These are phyloP conservation scores for Furnarius figulus DNA, from an alignment of 2,113 vertebrate genomes.

Conservation along the genomic window DNA sequence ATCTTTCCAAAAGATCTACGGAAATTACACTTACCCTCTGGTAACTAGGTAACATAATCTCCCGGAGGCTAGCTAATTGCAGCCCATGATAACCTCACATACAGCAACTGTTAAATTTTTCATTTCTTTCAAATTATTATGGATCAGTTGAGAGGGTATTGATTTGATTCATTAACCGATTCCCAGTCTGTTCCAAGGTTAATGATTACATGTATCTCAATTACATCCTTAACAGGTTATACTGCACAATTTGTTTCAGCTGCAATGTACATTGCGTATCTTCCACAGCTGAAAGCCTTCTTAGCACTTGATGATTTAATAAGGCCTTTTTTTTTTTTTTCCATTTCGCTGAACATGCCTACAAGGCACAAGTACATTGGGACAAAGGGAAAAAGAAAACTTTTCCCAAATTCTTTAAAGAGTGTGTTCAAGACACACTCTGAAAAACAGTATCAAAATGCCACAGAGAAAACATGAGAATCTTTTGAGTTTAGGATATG, in stretches of 20 bases:
- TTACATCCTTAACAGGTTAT: constrained; percentile 88
- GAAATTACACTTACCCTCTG: constrained; percentile 92
- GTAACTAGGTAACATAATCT: constrained; percentile 99
- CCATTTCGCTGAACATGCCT: constrained; percentile 61
- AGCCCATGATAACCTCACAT: constrained; percentile 92
- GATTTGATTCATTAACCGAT: constrained; percentile 98
- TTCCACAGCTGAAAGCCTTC: constrained; percentile 70
- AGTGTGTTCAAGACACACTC: neutral
- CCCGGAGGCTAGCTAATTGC: constrained; percentile 96
- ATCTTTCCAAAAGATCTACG: constrained; percentile 83
- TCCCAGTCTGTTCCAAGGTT: constrained; percentile 92
- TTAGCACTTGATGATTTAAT: constrained; percentile 71
- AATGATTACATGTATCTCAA: constrained; percentile 97
- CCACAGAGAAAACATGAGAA: neutral
- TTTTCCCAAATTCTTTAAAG: constrained; percentile 29
- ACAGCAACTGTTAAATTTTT: constrained; percentile 96
- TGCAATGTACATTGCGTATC: constrained; percentile 69
- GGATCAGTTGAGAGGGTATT: constrained; percentile 98
- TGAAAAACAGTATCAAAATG: neutral
- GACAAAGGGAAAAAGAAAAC: constrained; percentile 25
- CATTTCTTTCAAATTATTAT: constrained; percentile 99
- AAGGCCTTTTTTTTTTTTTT: constrained; percentile 47
- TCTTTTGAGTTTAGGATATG: constrained; percentile 4
- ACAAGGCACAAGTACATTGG: constrained; percentile 43
- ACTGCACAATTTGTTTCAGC: constrained; percentile 86